These are phyloP conservation scores for Pseudachorutes palmiensis DNA, from an alignment of 1,140 invertebrate species.

Conservation along the genomic window DNA sequence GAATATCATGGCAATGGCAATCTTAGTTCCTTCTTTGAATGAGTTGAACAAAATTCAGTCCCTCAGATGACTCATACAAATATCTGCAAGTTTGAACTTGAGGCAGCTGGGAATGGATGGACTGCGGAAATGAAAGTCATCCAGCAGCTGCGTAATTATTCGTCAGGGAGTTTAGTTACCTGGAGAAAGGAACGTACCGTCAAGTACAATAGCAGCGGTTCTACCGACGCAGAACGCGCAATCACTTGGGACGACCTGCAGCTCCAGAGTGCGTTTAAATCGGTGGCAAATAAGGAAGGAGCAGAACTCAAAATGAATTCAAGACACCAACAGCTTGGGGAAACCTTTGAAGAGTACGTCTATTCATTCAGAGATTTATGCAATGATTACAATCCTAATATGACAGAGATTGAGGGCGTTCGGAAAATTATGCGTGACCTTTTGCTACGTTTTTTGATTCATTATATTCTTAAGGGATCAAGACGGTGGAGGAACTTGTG, in stretches of 20 bases:
- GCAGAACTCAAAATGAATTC: background rate
- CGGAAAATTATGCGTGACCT: background rate
- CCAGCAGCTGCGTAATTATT: background rate
- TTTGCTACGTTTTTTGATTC: background rate
- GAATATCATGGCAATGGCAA: too few species aligned
- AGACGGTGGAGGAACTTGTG: background rate
- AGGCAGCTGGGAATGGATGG: background rate
- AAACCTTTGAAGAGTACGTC: background rate
- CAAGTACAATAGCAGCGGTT: background rate
- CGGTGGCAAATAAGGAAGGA: background rate
- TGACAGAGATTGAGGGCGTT: background rate
- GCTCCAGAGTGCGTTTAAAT: background rate
- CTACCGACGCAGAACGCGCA: background rate
- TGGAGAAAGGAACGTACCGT: background rate
- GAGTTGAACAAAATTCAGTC: background rate
- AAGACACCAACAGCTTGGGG: background rate
- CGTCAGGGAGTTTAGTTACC: background rate
- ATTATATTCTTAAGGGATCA: background rate
- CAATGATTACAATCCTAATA: background rate
- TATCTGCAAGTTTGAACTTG: background rate
- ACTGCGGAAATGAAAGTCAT: background rate
- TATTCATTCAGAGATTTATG: background rate
- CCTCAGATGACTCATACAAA: background rate
- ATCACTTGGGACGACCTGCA: background rate
- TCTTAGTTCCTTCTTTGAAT: too few species aligned